Percentiles rank a stretch among this genome's conserved stretches.
These are phyloP conservation scores for Brachyistius frenatus DNA, from an alignment of 2,113 vertebrate genomes.

Conservation along the genomic window DNA sequence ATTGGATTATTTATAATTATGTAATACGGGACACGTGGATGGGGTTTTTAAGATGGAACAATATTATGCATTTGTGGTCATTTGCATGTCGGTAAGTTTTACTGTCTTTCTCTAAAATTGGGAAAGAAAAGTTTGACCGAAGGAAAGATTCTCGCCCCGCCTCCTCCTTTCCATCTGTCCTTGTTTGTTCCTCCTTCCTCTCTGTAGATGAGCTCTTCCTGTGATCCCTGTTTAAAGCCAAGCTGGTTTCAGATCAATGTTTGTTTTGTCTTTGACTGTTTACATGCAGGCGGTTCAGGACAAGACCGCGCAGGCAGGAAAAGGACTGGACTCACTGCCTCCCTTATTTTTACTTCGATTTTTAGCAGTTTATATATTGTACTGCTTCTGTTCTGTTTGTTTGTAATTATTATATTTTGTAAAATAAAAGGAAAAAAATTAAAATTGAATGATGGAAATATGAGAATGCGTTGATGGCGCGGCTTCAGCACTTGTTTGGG, in stretches of 20 bases:
- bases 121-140: neutral
- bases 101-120: neutral
- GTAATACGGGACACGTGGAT: neutral
- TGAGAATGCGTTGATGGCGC: neutral
- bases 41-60: neutral
- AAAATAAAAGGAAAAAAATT: constrained; percentile 49
- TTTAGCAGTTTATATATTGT: constrained; percentile 70
- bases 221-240: neutral
- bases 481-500: neutral
- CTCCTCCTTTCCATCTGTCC: constrained; percentile 12
- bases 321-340: constrained; percentile 58
- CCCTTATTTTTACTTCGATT: constrained; percentile 40
- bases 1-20: constrained; percentile 6
- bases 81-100: neutral
- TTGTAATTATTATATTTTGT: constrained; percentile 81
- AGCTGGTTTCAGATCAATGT: constrained; percentile 35
- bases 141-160: neutral
- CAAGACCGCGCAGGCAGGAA: constrained; percentile 35
- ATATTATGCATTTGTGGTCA: neutral
- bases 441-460: constrained; percentile 47
- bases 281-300: constrained; percentile 40
- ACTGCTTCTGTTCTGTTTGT: constrained; percentile 65
- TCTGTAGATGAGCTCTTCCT: constrained; percentile 13
- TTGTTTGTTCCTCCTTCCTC: constrained; percentile 37
- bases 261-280: constrained; percentile 52